A percentile compares a stretch with the other conserved stretches of the same genome.
Conservation (phyloP, 2,113 vertebrate genomes). For the Pica pica region DNA sequence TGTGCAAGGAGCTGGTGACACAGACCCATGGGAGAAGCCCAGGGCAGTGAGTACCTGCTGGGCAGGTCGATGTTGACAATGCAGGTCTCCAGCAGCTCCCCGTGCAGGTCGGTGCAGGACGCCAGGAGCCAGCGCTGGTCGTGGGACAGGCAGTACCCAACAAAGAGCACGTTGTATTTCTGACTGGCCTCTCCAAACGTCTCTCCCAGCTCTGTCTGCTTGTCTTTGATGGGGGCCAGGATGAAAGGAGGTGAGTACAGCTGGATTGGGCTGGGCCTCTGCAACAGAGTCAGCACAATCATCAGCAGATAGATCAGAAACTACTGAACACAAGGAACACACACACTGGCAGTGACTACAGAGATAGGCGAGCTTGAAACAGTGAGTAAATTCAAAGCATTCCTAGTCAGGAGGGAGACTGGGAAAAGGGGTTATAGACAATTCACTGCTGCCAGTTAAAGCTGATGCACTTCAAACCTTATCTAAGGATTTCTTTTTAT, state of each 20-base stretch:
- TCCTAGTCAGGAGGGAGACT: not conserved
- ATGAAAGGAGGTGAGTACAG: slow-evolving; percentile 91
- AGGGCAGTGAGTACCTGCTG: slow-evolving; percentile 72
- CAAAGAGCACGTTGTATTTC: slow-evolving; percentile 92
- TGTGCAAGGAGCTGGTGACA: not conserved
- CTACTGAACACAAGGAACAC: not conserved
- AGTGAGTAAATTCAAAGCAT: not conserved
- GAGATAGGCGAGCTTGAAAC: not conserved
- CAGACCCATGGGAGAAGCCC: not conserved
- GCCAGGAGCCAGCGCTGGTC: slow-evolving; percentile 97
- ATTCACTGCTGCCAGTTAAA: not conserved
- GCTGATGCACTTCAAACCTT: not conserved
- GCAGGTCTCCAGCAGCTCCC: slow-evolving; percentile 91
- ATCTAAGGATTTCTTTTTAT: not conserved
- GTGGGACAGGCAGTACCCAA: slow-evolving; percentile 94
- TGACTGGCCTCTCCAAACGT: slow-evolving; percentile 85
- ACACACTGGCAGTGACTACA: not conserved
- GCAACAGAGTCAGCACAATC: slow-evolving; percentile 25
- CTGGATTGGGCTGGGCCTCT: slow-evolving; percentile 89
- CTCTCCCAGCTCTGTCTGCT: slow-evolving; percentile 89
- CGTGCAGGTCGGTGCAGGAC: slow-evolving; percentile 95
- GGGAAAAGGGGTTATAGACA: not conserved
- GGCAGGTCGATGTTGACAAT: slow-evolving; percentile 94
- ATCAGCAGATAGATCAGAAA: not conserved
- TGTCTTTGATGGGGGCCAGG: slow-evolving; percentile 87